Percentiles rank a stretch among this genome's conserved stretches.
These are phyloP conservation scores for Schlechtendalia chinensis DNA, from an alignment of 1,140 invertebrate species.

Conservation along the genomic window DNA sequence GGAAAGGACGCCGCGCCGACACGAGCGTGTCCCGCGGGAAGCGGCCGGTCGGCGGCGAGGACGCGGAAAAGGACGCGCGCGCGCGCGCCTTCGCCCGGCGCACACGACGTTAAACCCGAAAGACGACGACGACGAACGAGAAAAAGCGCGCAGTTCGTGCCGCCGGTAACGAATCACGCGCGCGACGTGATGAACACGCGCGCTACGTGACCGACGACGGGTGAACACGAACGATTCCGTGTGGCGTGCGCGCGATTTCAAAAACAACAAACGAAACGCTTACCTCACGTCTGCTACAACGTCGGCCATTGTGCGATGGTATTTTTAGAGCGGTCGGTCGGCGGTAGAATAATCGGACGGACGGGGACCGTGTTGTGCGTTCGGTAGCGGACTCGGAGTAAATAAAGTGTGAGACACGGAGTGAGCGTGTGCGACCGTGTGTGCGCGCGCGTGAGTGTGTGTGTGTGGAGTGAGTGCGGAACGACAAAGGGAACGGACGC, in stretches of 20 bases:
- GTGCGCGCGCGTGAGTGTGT: no score
- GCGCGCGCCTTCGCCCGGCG: neutral
- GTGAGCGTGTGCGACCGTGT: no score
- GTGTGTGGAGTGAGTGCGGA: no score
- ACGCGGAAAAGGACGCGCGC: neutral
- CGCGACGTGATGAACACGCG: neutral
- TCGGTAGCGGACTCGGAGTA: constrained; percentile 20
- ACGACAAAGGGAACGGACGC: constrained; percentile 16
- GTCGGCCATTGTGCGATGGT: constrained; percentile 32
- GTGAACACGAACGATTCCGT: no score
- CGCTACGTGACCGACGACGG: neutral
- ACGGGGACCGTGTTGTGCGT: neutral
- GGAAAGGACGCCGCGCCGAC: no score
- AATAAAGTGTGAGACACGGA: neutral
- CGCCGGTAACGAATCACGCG: neutral
- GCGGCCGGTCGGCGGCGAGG: no score
- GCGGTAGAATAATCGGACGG: neutral
- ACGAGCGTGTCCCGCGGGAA: neutral
- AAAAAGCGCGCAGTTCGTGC: no score
- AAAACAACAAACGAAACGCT: constrained; percentile 2
- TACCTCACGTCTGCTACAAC: constrained; percentile 42
- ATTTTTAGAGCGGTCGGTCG: constrained; percentile 1
- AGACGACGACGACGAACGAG: neutral
- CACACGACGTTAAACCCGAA: neutral
- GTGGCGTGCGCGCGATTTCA: no score